Percentiles rank a stretch among this genome's conserved stretches.
These are phyloP conservation scores for Percopsis transmontana DNA, from an alignment of 2,113 vertebrate species.

Conservation along the genomic window DNA sequence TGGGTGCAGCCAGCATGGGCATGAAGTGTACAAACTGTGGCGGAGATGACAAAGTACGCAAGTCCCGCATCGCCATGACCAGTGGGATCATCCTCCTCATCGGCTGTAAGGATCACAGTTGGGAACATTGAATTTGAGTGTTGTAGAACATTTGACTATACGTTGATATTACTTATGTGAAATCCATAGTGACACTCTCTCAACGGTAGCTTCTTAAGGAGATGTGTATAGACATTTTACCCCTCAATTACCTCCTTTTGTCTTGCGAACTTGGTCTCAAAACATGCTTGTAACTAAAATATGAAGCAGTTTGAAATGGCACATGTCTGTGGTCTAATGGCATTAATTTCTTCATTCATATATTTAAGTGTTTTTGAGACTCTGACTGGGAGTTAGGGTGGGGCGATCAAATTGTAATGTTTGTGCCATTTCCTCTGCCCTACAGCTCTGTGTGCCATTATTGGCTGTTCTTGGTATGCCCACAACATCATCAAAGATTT, in stretches of 20 bases:
- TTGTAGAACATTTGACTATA: background rate
- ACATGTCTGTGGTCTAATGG: no score
- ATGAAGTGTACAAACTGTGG: slow-evolving; percentile 93
- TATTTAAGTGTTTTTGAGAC: background rate
- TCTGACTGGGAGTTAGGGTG: background rate
- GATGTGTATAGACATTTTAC: background rate
- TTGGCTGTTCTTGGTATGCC: slow-evolving; percentile 85
- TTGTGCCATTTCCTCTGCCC: background rate
- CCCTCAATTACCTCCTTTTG: background rate
- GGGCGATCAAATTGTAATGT: background rate
- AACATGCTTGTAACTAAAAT: no score
- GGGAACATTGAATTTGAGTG: background rate
- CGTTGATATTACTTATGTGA: no score
- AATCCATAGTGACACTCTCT: background rate
- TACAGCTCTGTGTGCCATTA: slow-evolving; percentile 79
- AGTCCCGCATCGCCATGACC: slow-evolving; percentile 83
- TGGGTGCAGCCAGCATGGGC: slow-evolving; percentile 82
- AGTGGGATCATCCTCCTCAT: slow-evolving; percentile 84
- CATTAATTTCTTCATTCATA: no score
- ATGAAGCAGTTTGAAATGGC: no score
- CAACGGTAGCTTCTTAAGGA: background rate
- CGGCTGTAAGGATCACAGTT: slow-evolving; percentile 70
- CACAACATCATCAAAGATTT: slow-evolving; percentile 85
- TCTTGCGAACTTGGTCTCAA: background rate
- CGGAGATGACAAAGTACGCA: slow-evolving; percentile 82